A percentile compares a stretch with the other conserved stretches of the same genome.
phyloP scores from a whole-genome alignment of 2,888 invertebrate genomes.

The Desoria tigrina region DNA sequence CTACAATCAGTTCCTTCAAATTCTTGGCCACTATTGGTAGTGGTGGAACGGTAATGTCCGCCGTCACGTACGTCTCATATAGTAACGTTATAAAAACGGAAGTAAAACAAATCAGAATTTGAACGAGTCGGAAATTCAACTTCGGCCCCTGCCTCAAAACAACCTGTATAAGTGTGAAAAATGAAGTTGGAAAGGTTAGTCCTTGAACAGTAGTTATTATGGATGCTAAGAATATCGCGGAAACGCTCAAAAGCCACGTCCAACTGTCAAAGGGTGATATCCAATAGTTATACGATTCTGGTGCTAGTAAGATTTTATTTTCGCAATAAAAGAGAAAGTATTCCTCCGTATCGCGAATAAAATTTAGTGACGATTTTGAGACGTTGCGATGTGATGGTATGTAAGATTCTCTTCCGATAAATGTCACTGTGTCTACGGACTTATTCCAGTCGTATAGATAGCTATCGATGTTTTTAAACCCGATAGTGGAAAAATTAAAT shows the following conservation, averaged over 20 bases:
- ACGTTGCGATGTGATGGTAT: neutral
- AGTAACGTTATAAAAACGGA: neutral
- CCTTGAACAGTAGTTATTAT: neutral
- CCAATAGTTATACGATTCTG: neutral
- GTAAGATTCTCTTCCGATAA: too few relatives aligned
- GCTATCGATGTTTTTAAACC: too few relatives aligned
- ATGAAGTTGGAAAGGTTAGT: neutral
- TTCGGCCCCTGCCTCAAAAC: neutral
- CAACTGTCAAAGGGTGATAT: neutral
- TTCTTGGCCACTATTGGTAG: neutral
- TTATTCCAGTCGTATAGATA: too few relatives aligned
- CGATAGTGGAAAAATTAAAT: too few relatives aligned
- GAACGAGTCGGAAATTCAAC: neutral
- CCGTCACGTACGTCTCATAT: neutral
- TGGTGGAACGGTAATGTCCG: slow-evolving; percentile 2
- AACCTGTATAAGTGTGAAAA: neutral
- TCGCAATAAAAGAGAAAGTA: neutral
- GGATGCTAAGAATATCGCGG: neutral
- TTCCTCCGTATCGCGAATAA: neutral
- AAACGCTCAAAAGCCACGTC: neutral
- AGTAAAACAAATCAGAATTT: neutral
- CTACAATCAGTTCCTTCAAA: slow-evolving; percentile 1
- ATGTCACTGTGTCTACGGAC: too few relatives aligned
- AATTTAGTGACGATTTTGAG: neutral
- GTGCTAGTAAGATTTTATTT: neutral